Evolutionary conservation across 2,113 vertebrate species (phyloP), one percentile per base, ranked within the genome.

Genomic region (Cyanocitta stelleri): DNA sequence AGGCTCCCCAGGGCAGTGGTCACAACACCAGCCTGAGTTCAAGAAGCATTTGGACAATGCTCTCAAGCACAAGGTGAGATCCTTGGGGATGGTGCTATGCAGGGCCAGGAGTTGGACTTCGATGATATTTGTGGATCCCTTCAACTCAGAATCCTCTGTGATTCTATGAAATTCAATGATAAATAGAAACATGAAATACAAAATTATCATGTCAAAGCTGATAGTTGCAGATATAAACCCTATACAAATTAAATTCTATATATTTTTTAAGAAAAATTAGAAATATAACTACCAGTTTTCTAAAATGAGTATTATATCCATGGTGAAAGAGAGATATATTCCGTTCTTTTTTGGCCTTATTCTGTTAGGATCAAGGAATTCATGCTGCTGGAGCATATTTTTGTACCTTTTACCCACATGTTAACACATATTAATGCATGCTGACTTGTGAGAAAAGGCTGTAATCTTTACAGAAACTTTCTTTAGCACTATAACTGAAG

Each of bases 311-410:
- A 11, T 32, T 37, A 69, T 16, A 54, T 62, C 10, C 19, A 52
- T 0, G 0, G 9, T 37, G 12, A 80, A 77, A 43, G n/a, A 37
- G 23, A 52, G 37, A 63, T 11, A 39, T 37, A n/a, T 32, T 43
- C 17, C 41, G 19, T 10, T 54, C 2, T 51, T 67, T 62, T 51
- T 39, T 59, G 2, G 3, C 32, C 23, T 44, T 69, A 59, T 56
- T 89, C 6, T 84, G 13, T 35, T 41, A 80, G 3, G 3, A 89
- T 58, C 32, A 66, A 61, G 17, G 17, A 81, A 78, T 8, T 69
- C 16, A 30, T 58, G 13, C 18, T 43, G 3, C 27, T 82, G 30
- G 14, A 76, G 3, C 5, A 55, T 39, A 41, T 46, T 72, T 85
- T 61, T 62, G 19, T 39, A 66, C 11, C 30, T 78, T 74, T 89